These are phyloP conservation scores for Microvelia longipes DNA, from an alignment of 1,140 invertebrate species.

Conservation along the genomic window DNA sequence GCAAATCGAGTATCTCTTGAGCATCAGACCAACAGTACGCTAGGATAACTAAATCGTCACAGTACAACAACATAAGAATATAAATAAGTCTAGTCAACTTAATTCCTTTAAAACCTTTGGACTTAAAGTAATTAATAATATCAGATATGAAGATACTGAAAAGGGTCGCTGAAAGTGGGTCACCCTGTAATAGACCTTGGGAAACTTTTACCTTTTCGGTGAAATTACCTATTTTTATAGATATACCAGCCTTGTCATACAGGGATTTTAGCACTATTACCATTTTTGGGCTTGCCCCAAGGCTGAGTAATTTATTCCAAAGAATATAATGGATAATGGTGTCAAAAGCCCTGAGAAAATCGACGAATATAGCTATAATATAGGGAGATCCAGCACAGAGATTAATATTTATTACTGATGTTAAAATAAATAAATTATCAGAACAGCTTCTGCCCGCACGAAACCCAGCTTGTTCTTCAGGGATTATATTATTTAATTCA, in stretches of 20 bases:
- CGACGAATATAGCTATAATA: not conserved
- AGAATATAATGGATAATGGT: not conserved
- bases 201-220: not conserved
- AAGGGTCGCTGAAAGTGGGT: not conserved
- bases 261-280: not conserved
- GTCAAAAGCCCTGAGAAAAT: not conserved
- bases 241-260: not conserved
- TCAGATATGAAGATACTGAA: not conserved
- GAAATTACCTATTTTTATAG: not conserved
- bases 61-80: not conserved
- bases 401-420: not conserved
- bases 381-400: not conserved
- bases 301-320: not conserved
- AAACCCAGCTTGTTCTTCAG: not conserved
- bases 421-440: not conserved
- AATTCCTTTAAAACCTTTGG: not conserved
- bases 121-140: not conserved
- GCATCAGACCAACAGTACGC: not conserved
- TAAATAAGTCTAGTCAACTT: not conserved
- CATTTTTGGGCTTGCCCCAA: not conserved
- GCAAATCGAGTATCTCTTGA: not conserved
- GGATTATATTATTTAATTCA: not conserved
- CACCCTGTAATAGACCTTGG: not conserved
- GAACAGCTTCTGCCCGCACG: not conserved
- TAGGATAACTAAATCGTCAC: not conserved